Evolutionary conservation across 2,888 invertebrate genomes (phyloP).

Genomic region (Drosophila kokeensis): DNA sequence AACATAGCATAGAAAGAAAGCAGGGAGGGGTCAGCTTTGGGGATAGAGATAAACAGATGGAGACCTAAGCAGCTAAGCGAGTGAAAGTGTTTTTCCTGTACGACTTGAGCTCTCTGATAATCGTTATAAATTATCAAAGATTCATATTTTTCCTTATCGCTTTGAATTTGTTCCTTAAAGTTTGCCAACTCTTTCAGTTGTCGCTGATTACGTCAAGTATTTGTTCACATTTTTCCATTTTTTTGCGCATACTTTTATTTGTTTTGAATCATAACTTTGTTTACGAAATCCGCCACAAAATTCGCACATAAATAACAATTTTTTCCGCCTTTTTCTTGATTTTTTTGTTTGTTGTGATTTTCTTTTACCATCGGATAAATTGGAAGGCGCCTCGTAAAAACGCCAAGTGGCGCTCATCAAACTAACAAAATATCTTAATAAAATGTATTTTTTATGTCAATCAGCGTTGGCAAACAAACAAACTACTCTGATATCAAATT

Average conservation of each 20-base stretch:
- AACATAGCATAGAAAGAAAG: conserved; percentile 59
- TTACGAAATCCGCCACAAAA: conserved; percentile 61
- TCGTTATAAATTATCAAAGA: conserved; percentile 13
- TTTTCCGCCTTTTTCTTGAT: neutral
- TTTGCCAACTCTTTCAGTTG: neutral
- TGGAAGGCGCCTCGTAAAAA: conserved; percentile 61
- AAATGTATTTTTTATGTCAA: conserved; percentile 74
- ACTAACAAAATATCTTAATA: conserved; percentile 73
- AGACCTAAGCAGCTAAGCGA: conserved; percentile 50
- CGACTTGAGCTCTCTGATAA: conserved; percentile 14
- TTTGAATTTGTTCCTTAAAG: neutral
- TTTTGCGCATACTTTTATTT: conserved; percentile 5
- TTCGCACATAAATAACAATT: conserved; percentile 64
- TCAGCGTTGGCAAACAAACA: conserved; percentile 64
- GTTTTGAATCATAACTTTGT: conserved; percentile 57
- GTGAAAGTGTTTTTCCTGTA: conserved; percentile 28
- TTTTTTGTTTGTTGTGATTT: conserved; percentile 2
- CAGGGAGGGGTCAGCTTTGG: conserved; percentile 11
- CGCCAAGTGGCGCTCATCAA: conserved; percentile 64
- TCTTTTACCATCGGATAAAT: conserved; percentile 58
- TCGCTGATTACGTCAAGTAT: conserved; percentile 29
- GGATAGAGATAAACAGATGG: conserved; percentile 47
- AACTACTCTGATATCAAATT: conserved; percentile 37
- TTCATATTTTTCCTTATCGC: conserved; percentile 1
- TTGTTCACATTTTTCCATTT: neutral